Evolutionary conservation across 2,113 vertebrate genomes (phyloP).

Genomic region (Triplophysa tibetana): DNA sequence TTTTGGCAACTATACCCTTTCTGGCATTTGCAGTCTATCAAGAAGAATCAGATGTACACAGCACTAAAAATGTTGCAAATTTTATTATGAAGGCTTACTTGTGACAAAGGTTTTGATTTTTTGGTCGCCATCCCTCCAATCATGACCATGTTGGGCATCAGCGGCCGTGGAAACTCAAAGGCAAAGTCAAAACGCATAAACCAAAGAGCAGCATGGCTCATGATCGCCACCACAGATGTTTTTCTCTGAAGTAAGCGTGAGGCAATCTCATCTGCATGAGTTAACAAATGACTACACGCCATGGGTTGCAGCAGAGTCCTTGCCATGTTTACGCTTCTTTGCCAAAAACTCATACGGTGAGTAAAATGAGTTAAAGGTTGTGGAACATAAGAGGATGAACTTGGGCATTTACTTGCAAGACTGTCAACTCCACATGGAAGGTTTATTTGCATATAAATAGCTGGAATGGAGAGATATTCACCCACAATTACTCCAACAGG

Average conservation of each 20-base stretch:
- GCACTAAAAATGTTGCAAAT: not conserved
- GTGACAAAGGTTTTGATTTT: constrained; percentile 55
- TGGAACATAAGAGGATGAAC: constrained; percentile 68
- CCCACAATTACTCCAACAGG: constrained; percentile 70
- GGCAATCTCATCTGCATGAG: constrained; percentile 53
- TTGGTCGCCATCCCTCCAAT: constrained; percentile 61
- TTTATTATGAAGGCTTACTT: constrained; percentile 52
- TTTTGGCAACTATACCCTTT: too few species aligned
- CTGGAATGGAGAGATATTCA: constrained; percentile 67
- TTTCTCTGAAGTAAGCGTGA: constrained; percentile 65
- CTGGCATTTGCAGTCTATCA: not conserved
- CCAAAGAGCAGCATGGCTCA: constrained; percentile 66
- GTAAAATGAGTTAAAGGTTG: constrained; percentile 23
- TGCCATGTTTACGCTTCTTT: constrained; percentile 69
- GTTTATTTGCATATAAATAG: constrained; percentile 66
- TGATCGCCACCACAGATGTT: constrained; percentile 59
- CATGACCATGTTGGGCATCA: constrained; percentile 77
- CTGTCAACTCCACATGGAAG: constrained; percentile 61
- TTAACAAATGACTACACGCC: constrained; percentile 36
- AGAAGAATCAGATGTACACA: not conserved
- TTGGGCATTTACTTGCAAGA: constrained; percentile 63
- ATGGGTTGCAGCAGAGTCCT: not conserved
- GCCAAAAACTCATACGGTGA: constrained; percentile 67
- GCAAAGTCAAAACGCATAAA: constrained; percentile 72
- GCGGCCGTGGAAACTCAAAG: constrained; percentile 70